Evolutionary conservation across 2,113 vertebrate genomes (phyloP).

Genomic region (Gadus macrocephalus): DNA sequence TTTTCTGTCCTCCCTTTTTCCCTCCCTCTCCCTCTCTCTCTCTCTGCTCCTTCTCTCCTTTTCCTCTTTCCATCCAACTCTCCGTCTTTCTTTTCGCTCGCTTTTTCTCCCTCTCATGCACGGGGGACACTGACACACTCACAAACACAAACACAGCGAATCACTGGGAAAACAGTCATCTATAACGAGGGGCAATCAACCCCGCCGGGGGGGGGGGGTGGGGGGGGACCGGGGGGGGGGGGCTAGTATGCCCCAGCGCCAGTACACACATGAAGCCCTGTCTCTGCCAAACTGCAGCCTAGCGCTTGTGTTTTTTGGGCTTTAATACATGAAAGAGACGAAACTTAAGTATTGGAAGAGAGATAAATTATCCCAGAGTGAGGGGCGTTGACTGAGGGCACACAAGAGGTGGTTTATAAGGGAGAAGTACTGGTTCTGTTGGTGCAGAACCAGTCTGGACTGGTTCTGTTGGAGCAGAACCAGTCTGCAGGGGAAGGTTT

Average conservation of each 20-base stretch:
- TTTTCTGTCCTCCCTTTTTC: not conserved
- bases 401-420: no score
- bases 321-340: not conserved
- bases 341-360: not conserved
- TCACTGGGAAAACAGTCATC: constrained; percentile 72
- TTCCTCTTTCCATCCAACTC: no score
- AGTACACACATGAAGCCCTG: constrained; percentile 3
- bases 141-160: constrained; percentile 38
- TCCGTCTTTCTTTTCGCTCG: no score
- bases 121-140: constrained; percentile 13
- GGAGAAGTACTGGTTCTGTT: no score
- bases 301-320: not conserved
- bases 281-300: constrained; percentile 35
- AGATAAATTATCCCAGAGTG: no score
- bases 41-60: no score
- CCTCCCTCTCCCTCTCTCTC: no score
- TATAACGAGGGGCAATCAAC: constrained; percentile 59
- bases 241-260: not conserved
- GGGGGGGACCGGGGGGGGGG: constrained; percentile 31
- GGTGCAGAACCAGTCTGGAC: no score
- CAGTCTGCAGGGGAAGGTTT: no score
- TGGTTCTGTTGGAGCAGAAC: no score
- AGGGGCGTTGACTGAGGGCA: no score
- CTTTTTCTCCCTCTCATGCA: no score
- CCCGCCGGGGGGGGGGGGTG: constrained; percentile 40